Evolutionary conservation across 2,797 vertebrate genomes (phyloP).

Genomic region (Poliocrania exsul): DNA sequence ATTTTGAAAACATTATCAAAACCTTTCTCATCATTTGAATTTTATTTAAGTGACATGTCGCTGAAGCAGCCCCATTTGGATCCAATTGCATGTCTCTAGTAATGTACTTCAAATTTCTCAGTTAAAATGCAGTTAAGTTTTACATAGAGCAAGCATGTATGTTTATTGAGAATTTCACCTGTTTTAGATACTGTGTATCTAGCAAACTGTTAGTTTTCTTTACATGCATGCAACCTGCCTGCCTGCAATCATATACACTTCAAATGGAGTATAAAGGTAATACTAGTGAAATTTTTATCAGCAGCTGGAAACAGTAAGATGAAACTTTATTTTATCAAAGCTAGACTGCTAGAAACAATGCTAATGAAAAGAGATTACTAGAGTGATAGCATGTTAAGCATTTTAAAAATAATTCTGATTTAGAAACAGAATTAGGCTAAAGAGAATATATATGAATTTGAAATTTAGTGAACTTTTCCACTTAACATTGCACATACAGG

Average conservation of each 20-base stretch:
- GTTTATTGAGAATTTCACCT: conserved; percentile 22
- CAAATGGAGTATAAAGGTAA: neutral
- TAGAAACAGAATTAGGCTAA: conserved; percentile 27
- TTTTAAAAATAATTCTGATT: conserved; percentile 11
- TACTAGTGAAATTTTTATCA: conserved; percentile 26
- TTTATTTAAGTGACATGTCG: neutral
- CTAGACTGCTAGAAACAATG: conserved; percentile 26
- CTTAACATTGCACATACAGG: neutral
- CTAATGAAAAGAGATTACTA: neutral
- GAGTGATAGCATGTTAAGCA: conserved; percentile 4
- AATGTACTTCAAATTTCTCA: conserved; percentile 30
- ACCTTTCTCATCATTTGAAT: conserved; percentile 48
- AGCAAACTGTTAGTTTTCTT: conserved; percentile 35
- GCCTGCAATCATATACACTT: neutral
- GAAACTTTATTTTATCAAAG: conserved; percentile 50
- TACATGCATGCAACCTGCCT: neutral
- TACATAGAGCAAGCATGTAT: neutral
- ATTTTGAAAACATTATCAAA: conserved; percentile 61
- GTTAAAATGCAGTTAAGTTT: conserved; percentile 26
- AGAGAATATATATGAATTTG: conserved; percentile 17
- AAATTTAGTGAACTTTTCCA: conserved; percentile 34
- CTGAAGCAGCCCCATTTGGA: neutral
- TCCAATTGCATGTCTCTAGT: conserved; percentile 1
- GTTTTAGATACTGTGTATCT: conserved; percentile 9
- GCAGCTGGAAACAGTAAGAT: conserved; percentile 24